Percentiles rank a stretch among this genome's conserved stretches.
These are phyloP conservation scores for Lepus americanus DNA, from an alignment of 2,113 vertebrate species.

Conservation along the genomic window DNA sequence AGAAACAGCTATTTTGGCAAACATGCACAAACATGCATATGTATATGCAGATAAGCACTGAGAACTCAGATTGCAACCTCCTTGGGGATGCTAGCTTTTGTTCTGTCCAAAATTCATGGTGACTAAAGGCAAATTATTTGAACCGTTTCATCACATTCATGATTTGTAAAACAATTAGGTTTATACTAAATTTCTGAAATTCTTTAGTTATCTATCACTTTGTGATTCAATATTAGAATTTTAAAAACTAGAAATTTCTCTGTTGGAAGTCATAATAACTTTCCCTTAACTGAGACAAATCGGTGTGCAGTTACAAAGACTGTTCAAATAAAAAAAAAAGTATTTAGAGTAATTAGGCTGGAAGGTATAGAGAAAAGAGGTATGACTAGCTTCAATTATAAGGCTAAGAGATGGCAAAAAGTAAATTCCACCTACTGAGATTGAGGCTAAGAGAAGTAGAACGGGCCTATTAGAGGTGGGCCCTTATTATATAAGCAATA, in stretches of 20 bases:
- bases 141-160: not conserved
- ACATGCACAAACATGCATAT: no score
- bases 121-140: not conserved
- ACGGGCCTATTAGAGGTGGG: not conserved
- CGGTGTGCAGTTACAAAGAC: not conserved
- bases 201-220: not conserved
- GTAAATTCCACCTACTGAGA: not conserved
- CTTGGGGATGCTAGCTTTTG: fast-evolving
- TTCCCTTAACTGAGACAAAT: not conserved
- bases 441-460: not conserved
- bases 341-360: not conserved
- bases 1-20: not conserved
- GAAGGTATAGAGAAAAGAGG: not conserved
- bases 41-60: not conserved
- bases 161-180: not conserved
- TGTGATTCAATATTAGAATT: not conserved
- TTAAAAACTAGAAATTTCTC: constrained; percentile 31
- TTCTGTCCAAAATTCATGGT: not conserved
- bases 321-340: not conserved
- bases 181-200: not conserved
- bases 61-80: fast-evolving
- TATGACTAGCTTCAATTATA: not conserved
- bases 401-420: not conserved
- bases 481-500: not conserved
- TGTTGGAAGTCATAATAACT: not conserved